phyloP scores from a whole-genome alignment of 1,140 invertebrate genomes.

The Papilio aristodemus region DNA sequence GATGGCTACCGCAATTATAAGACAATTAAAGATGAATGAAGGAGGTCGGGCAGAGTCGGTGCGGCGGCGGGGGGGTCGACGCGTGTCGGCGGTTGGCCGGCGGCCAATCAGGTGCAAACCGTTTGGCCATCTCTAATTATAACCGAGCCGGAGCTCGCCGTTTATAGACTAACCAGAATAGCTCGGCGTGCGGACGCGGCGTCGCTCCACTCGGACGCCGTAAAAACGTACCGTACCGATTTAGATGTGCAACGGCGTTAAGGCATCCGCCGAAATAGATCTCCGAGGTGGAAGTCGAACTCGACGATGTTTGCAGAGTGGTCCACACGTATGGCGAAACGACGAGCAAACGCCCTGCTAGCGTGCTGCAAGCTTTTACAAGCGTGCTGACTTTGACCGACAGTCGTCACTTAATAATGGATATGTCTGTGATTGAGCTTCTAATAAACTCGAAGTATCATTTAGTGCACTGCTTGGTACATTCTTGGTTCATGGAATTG shows the following conservation, averaged over 20 bases:
- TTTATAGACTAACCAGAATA: constrained; percentile 71
- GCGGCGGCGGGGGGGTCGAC: not conserved
- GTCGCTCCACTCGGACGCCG: constrained; percentile 37
- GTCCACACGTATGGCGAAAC: too few relatives aligned
- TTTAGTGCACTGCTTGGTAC: too few relatives aligned
- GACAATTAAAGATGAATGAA: constrained; percentile 27
- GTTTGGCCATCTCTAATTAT: constrained; percentile 69
- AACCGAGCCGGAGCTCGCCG: constrained; percentile 54
- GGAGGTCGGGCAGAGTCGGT: not conserved
- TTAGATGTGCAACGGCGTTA: constrained; percentile 34
- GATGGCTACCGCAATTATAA: not conserved
- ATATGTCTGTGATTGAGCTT: too few relatives aligned
- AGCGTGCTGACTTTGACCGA: too few relatives aligned
- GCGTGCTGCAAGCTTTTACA: too few relatives aligned
- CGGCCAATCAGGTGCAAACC: constrained; percentile 69
- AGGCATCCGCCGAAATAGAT: constrained; percentile 19
- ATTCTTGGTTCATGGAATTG: too few relatives aligned
- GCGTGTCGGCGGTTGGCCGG: constrained; percentile 44
- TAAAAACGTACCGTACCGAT: constrained; percentile 34
- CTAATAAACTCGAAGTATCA: too few relatives aligned
- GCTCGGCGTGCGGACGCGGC: constrained; percentile 47
- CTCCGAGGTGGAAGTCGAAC: constrained; percentile 13
- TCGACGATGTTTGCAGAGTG: not conserved
- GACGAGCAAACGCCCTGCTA: too few relatives aligned
- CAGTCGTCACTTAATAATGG: too few relatives aligned